Conservation (phyloP, 2,113 vertebrate genomes). For the Grammatotria lemairii region DNA sequence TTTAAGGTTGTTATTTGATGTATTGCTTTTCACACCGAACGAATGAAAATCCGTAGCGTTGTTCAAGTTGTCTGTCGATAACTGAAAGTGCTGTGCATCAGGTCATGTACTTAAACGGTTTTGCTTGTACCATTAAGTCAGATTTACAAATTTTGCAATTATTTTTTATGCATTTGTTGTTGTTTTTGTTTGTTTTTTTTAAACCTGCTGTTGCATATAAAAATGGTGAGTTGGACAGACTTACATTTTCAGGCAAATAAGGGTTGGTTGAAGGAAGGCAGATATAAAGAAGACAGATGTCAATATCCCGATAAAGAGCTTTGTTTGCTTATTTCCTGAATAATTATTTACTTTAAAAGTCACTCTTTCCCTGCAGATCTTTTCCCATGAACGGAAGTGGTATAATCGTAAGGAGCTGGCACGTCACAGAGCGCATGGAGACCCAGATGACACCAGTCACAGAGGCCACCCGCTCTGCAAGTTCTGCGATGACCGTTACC, state of each 20-base stretch:
- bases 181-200: fast-evolving
- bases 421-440: conserved; percentile 87
- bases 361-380: conserved; percentile 73
- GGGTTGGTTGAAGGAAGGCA: neutral
- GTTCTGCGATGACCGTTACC: conserved; percentile 93
- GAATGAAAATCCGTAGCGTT: neutral
- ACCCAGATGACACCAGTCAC: conserved; percentile 94
- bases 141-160: neutral
- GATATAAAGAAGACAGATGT: neutral
- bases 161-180: neutral
- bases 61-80: neutral
- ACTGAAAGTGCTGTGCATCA: neutral
- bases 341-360: neutral
- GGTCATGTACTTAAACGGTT: neutral
- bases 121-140: neutral
- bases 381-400: conserved; percentile 91
- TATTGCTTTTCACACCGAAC: neutral
- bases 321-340: neutral
- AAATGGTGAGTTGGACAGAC: no score
- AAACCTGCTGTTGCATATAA: neutral
- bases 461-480: conserved; percentile 95
- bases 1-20: neutral
- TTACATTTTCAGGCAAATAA: neutral
- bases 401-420: conserved; percentile 94
- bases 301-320: neutral